Evolutionary conservation across 2,888 invertebrate species (phyloP), one percentile per base, ranked within the genome.

Genomic region (Drosophila phalerata): DNA sequence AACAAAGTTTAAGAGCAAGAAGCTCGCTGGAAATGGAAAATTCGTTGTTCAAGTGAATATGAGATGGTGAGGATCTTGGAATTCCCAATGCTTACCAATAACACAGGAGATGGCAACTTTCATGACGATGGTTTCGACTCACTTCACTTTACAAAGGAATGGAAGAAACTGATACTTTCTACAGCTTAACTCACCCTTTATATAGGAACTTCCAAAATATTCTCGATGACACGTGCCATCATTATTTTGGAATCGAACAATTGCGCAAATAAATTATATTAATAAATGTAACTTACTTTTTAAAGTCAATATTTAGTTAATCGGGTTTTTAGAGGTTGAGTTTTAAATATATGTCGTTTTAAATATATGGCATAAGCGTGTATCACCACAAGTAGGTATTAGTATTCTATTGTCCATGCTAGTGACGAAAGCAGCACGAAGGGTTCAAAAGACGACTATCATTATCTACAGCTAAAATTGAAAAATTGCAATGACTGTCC

Each of bases 191-290:
- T n/a, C n/a, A 5, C n/a, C 42, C 34, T 4, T 69, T 73, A 30
- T 70, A 76, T 76, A 65, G 77, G 51, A 55, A 30, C 17, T 19
- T 11, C 8, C 6, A 15, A 13, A n/a, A 10, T 4, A n/a, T 19
- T n/a, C 11, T 28, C 9, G 19, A 0, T 34, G 3, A 30, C 57
- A 49, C 53, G 40, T 52, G 43, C 13, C 19, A 1, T 17, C 13
- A 13, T 34, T 34, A 37, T 13, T 45, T 37, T 22, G 10, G 32
- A 49, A 17, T 25, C n/a, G 37, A 40, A 28, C 73, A 76, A 48
- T 61, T 73, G 70, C 22, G 60, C 25, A 64, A 60, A 75, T 51
- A 67, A 22, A 3, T 47, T 45, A 15, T 52, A 51, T 19, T 52
- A 61, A 61, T 61, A 61, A 28, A 51, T 43, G 5, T 43, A 37